Percentiles rank a stretch among this genome's conserved stretches.
Conservation (phyloP, 2,797 vertebrate genomes). For the Stomatorhinus walkeri region DNA sequence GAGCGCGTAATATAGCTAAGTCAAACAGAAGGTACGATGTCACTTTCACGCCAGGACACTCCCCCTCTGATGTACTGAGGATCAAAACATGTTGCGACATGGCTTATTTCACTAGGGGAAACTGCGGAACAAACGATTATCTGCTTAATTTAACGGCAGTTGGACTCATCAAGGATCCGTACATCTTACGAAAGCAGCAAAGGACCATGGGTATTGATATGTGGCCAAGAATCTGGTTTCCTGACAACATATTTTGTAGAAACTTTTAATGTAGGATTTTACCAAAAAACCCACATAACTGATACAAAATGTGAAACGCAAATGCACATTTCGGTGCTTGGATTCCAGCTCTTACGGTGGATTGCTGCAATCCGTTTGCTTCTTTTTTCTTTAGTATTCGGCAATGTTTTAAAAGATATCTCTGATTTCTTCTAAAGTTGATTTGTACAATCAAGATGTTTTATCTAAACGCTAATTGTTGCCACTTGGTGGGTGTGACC, state of each 20-base stretch:
- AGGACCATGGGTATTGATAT: background rate
- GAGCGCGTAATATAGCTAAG: background rate
- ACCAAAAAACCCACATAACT: background rate
- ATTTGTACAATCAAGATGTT: background rate
- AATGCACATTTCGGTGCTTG: background rate
- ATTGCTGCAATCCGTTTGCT: background rate
- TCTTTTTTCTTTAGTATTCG: background rate
- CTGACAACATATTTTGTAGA: background rate
- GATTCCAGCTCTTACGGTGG: background rate
- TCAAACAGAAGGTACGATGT: background rate
- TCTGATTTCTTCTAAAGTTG: background rate
- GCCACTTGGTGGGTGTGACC: background rate
- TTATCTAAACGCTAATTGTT: background rate
- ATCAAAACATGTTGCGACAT: background rate
- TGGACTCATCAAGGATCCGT: background rate
- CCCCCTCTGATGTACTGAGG: background rate
- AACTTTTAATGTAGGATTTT: background rate
- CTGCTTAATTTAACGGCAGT: background rate
- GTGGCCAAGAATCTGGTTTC: background rate
- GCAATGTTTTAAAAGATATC: background rate
- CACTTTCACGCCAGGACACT: background rate
- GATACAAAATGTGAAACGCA: background rate
- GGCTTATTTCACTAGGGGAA: background rate
- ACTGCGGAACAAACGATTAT: background rate
- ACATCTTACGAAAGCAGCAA: background rate